Conservation (phyloP, 2,113 vertebrate species). For the Grus americana region DNA sequence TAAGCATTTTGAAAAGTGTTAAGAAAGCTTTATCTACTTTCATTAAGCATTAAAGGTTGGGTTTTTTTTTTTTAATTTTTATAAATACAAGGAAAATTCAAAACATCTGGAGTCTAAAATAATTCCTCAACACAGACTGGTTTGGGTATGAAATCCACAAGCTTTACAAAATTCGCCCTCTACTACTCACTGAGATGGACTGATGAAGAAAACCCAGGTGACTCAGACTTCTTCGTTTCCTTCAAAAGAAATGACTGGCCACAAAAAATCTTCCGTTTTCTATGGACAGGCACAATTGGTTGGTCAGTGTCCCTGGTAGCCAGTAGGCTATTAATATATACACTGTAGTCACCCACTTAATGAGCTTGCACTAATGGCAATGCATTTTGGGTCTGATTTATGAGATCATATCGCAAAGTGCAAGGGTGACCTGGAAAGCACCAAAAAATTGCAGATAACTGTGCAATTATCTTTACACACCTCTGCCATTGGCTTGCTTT, state of each 20-base stretch:
- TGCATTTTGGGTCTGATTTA: background rate
- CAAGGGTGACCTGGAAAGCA: slow-evolving; percentile 11
- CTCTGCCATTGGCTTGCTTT: background rate
- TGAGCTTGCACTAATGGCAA: background rate
- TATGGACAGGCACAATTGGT: background rate
- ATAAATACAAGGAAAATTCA: background rate
- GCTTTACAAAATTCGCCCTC: background rate
- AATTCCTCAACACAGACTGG: background rate
- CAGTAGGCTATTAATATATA: background rate
- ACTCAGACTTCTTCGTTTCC: background rate
- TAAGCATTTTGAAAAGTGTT: background rate
- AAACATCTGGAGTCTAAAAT: background rate
- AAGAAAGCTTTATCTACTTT: background rate
- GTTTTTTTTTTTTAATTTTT: background rate
- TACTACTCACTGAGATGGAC: slow-evolving; percentile 19
- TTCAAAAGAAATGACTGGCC: background rate
- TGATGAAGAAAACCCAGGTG: slow-evolving; percentile 20
- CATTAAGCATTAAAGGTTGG: background rate
- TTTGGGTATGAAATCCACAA: background rate
- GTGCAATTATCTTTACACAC: background rate
- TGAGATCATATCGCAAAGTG: background rate
- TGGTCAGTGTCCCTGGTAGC: background rate
- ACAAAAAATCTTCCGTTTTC: background rate
- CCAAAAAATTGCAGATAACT: background rate
- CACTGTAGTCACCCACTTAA: background rate